Evolutionary conservation across 2,888 invertebrate genomes (phyloP).

Genomic region (Auanema freiburgensis): DNA sequence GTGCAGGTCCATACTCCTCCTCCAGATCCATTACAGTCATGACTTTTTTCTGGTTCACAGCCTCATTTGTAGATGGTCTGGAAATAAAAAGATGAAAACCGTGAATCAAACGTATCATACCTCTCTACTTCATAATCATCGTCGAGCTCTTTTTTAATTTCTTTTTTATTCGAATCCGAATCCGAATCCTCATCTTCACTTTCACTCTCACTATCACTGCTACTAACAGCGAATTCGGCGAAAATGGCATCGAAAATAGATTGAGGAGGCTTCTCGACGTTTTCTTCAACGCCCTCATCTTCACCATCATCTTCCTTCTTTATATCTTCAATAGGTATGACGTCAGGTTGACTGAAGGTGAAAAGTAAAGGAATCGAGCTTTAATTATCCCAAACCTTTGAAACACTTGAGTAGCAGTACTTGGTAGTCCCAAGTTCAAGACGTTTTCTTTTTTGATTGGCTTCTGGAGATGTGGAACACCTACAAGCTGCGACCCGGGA

Average conservation of each 20-base stretch:
- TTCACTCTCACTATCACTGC: constrained; percentile 9
- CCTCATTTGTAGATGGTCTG: not conserved
- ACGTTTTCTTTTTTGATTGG: constrained; percentile 21
- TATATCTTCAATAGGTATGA: not conserved
- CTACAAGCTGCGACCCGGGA: constrained; percentile 68
- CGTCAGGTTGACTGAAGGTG: not conserved
- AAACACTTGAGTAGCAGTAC: constrained; percentile 36
- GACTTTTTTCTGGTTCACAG: constrained; percentile 11
- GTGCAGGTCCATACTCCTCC: constrained; percentile 48
- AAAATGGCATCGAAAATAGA: constrained; percentile 40
- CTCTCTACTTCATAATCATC: not conserved
- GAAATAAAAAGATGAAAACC: not conserved
- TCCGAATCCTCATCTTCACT: constrained; percentile 10
- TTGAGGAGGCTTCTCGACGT: constrained; percentile 27
- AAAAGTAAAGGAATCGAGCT: not conserved
- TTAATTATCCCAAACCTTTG: constrained; percentile 6
- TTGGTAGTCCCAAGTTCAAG: constrained; percentile 40
- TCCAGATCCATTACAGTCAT: constrained; percentile 39
- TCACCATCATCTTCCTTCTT: constrained; percentile 9
- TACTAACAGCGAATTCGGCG: constrained; percentile 11
- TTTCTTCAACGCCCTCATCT: constrained; percentile 13
- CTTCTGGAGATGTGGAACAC: constrained; percentile 41
- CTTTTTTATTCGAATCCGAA: not conserved
- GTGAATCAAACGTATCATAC: not conserved
- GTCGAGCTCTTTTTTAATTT: not conserved